phyloP scores from a whole-genome alignment of 2,113 vertebrate species.

The Herpailurus yagouaroundi region DNA sequence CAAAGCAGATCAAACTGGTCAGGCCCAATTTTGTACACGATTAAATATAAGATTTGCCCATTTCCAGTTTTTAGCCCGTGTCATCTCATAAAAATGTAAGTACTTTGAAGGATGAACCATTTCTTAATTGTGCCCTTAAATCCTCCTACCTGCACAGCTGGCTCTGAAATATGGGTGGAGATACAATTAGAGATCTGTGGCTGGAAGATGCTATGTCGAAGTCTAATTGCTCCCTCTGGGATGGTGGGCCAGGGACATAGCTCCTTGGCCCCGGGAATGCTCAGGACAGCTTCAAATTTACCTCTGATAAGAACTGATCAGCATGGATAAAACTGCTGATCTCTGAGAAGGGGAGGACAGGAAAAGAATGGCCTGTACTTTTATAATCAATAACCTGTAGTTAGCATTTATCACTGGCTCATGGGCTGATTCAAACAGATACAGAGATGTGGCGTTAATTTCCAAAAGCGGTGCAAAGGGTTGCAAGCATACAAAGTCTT shows the following conservation, averaged over 20 bases:
- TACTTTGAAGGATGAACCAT: neutral
- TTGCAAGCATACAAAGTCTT: neutral
- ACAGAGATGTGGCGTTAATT: neutral
- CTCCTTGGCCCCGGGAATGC: neutral
- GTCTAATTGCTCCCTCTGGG: neutral
- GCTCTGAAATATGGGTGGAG: neutral
- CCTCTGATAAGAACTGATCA: neutral
- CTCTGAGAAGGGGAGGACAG: neutral
- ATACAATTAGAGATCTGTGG: conserved; percentile 26
- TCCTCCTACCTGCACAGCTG: conserved; percentile 1
- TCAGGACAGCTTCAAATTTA: neutral
- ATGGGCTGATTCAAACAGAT: neutral
- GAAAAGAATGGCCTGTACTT: neutral
- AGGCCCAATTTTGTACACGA: neutral
- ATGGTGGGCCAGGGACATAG: neutral
- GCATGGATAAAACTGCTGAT: neutral
- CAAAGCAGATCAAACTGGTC: conserved; percentile 6
- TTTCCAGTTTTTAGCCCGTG: neutral
- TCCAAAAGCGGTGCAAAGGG: neutral
- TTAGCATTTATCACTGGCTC: neutral
- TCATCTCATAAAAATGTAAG: conserved; percentile 44
- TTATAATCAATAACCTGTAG: neutral
- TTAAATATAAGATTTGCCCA: conserved; percentile 39
- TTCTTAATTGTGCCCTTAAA: conserved; percentile 63
- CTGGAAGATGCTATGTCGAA: neutral